Evolutionary conservation across 2,113 vertebrate genomes (phyloP), one percentile per base, ranked within the genome.

Genomic region (Pimephales promelas): DNA sequence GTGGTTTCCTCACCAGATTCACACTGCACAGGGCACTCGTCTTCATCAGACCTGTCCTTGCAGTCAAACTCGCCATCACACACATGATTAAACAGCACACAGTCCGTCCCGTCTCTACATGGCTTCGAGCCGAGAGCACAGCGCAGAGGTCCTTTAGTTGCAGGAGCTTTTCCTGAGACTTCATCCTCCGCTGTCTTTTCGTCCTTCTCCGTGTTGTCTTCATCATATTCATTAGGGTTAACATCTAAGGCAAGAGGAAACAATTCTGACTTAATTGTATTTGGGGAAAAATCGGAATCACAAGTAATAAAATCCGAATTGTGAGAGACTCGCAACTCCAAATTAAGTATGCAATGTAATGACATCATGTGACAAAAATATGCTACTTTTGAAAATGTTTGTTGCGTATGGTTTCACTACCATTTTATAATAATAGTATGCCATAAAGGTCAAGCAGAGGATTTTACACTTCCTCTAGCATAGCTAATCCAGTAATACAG

Each of bases 21-120:
- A 71, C 86, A 89, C 8, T 92, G 92, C 74, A 88, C 49, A 31
- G 71, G 61, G n/a, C 88, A 66, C 1, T 92, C 93, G 3, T 85
- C 88, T 77, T 95, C 93, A 40, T 95, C 94, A 0, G 94, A 95
- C 8, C 73, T 52, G 4, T 86, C 84, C 5, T 28, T 47, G 16
- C 84, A 85, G 79, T 85, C 84, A 7, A 11, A 0, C 24, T 85
- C 79, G 10, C 84, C 84, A 3, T 85, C 84, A 71, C 84, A 85
- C 61, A 85, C 0, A 28, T 85, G 84, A 36, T 36, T 77, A 43
- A 56, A 57, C 1, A 81, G 72, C n/a, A 85, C n/a, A 45, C 84
- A 85, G 3, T 82, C 84, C 3, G 20, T 45, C 7, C 84, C 72
- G 11, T 82, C 79, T 34, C 26, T 22, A 64, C 84, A 85, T 20